Conservation (phyloP, 2,888 invertebrate genomes). For the Drosophila antonietae region DNA sequence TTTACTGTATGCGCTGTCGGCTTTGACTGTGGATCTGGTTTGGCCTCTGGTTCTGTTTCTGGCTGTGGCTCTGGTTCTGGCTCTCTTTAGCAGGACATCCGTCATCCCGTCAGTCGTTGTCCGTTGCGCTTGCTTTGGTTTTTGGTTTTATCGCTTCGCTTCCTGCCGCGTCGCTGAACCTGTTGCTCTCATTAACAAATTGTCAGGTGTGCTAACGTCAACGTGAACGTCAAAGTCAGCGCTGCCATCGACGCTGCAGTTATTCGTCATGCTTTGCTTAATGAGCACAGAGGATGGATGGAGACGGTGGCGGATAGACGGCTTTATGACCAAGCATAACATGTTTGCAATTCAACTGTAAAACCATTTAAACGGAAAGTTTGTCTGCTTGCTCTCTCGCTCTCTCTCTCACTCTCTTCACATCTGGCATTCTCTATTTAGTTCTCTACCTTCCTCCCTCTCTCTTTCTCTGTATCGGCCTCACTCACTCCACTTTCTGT, state of each 20-base stretch:
- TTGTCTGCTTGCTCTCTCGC: conserved; percentile 14
- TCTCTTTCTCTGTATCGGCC: background rate
- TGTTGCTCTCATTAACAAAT: conserved; percentile 80
- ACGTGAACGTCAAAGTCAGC: conserved; percentile 30
- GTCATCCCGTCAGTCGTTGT: conserved; percentile 48
- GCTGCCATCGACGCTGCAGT: conserved; percentile 58
- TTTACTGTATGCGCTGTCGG: conserved; percentile 31
- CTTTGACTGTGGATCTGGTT: conserved; percentile 25
- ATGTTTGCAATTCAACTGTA: conserved; percentile 71
- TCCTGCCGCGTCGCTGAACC: conserved; percentile 65
- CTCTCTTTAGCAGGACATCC: conserved; percentile 72
- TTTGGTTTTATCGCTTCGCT: conserved; percentile 79
- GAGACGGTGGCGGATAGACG: conserved; percentile 2
- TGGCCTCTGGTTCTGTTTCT: conserved; percentile 8
- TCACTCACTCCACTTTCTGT: conserved; percentile 48
- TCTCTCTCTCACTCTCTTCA: background rate
- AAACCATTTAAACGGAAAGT: conserved; percentile 69
- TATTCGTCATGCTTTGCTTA: conserved; percentile 76
- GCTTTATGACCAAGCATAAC: conserved; percentile 49
- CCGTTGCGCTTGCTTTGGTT: conserved; percentile 77
- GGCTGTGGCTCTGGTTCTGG: conserved; percentile 2
- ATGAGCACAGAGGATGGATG: conserved; percentile 57
- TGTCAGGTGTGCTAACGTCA: conserved; percentile 71
- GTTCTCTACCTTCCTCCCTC: background rate
- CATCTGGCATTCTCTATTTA: background rate